These are phyloP conservation scores for Malthinus flaveolus DNA, from an alignment of 2,888 invertebrate genomes.

Conservation along the genomic window DNA sequence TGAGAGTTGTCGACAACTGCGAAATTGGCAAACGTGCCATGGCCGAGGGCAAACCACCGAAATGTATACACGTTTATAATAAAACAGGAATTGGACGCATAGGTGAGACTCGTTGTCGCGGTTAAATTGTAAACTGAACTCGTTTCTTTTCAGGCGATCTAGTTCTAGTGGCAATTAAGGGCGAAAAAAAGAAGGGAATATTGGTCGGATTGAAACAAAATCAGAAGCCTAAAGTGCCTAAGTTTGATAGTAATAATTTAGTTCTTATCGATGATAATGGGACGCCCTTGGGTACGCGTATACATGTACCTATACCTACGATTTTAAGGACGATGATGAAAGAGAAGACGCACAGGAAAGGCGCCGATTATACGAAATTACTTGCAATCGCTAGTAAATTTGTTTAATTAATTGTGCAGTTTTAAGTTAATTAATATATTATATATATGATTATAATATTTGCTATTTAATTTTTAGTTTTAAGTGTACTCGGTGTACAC, in stretches of 20 bases:
- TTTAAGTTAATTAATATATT: not conserved
- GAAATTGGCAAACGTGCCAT: conserved; percentile 93
- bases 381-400: conserved; percentile 87
- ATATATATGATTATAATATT: too few relatives aligned
- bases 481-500: too few relatives aligned
- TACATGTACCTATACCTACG: conserved; percentile 94
- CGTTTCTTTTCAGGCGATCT: conserved; percentile 68
- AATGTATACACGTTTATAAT: conserved; percentile 92
- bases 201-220: conserved; percentile 85
- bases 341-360: conserved; percentile 77
- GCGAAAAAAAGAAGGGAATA: conserved; percentile 92
- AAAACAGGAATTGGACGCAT: conserved; percentile 67
- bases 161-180: conserved; percentile 91
- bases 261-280: conserved; percentile 95
- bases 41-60: conserved; percentile 91
- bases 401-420: conserved; percentile 60
- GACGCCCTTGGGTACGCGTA: conserved; percentile 91
- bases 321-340: conserved; percentile 82
- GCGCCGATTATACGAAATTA: conserved; percentile 90
- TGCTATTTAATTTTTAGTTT: too few relatives aligned
- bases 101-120: conserved; percentile 53
- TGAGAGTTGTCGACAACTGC: conserved; percentile 96
- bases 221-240: conserved; percentile 80
- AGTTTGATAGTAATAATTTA: conserved; percentile 93
- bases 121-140: not conserved